Evolutionary conservation across 2,888 invertebrate species (phyloP), one percentile per base, ranked within the genome.

Genomic region (Rotaria socialis): DNA sequence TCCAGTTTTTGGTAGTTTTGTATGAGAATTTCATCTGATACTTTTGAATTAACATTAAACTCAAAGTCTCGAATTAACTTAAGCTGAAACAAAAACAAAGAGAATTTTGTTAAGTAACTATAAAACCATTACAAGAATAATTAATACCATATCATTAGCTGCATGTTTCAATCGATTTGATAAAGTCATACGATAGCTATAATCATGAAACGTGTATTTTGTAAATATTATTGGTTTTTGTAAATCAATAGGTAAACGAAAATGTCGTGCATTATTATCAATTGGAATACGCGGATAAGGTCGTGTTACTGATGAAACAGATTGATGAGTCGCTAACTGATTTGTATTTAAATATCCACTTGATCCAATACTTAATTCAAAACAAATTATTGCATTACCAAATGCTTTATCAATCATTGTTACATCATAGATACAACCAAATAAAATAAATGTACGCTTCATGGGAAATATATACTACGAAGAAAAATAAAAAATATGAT

Each of bases 291-390:
- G 16, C 35, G 35, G 67, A 67, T 67, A 67, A 6, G 67, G 4
- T 16, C 35, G 35, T 35, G 67, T 16, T 67, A 67, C 19, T 16
- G 67, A 67, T 67, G 67, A 35, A 10, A 19, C 16, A 35, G 67
- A 35, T 10, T 27, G 1, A 67, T 35, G 35, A 16, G 16, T 35
- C 19, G 14, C 19, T 4, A 67, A 19, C 35, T 67, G 35, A 4
- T 16, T 4, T 35, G 35, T 35, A 35, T 11, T 67, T 35, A 67
- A 35, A 67, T 67, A 67, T 27, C 67, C 67, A 67, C 35, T 67
- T 41, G 67, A 67, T 89, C 89, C 89, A 19, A 88, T 87, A 85
- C 89, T 89, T 35, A 89, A 22, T 85, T 89, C 89, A 87, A 89
- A 88, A 35, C 87, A 87, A 19, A 89, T 84, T 24, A 84, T 60